These are phyloP conservation scores for Ceratina japonica DNA, from an alignment of 1,140 invertebrate genomes.

Conservation along the genomic window DNA sequence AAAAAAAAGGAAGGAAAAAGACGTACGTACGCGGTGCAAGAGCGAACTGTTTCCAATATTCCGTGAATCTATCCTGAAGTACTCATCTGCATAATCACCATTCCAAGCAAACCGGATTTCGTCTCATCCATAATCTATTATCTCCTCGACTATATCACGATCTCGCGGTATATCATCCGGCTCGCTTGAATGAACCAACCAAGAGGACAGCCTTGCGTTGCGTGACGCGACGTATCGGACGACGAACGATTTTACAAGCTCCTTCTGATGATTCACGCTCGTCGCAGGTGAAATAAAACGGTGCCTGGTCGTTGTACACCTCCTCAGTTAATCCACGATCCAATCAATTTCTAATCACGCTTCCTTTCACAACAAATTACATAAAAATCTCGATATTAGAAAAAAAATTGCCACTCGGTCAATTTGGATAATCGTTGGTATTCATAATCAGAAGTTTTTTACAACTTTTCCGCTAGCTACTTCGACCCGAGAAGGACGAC, in stretches of 20 bases:
- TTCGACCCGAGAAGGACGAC: background rate
- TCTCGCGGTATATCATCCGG: background rate
- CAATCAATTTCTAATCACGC: too few species aligned
- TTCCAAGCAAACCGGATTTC: background rate
- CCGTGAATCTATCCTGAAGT: too few species aligned
- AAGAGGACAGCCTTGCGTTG: slow-evolving; percentile 28
- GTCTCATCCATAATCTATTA: slow-evolving; percentile 41
- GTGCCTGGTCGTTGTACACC: background rate
- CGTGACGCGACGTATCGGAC: slow-evolving; percentile 47
- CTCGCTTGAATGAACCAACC: slow-evolving; percentile 47
- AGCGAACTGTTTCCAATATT: too few species aligned
- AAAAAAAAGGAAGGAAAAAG: too few species aligned
- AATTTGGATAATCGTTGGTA: too few species aligned
- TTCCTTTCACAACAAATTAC: too few species aligned
- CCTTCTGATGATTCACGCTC: slow-evolving; percentile 48
- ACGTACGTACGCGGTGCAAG: too few species aligned
- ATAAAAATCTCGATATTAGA: too few species aligned
- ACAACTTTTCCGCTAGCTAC: background rate
- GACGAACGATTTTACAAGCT: slow-evolving; percentile 29
- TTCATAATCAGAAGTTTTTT: too few species aligned
- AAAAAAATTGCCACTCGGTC: too few species aligned
- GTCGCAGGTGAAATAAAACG: slow-evolving; percentile 43
- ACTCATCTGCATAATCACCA: too few species aligned
- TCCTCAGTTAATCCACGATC: too few species aligned
- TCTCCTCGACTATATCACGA: slow-evolving; percentile 6